A percentile compares a stretch with the other conserved stretches of the same genome.
Evolutionary conservation across 2,113 vertebrate species (phyloP).

Genomic region (Uria aalge): DNA sequence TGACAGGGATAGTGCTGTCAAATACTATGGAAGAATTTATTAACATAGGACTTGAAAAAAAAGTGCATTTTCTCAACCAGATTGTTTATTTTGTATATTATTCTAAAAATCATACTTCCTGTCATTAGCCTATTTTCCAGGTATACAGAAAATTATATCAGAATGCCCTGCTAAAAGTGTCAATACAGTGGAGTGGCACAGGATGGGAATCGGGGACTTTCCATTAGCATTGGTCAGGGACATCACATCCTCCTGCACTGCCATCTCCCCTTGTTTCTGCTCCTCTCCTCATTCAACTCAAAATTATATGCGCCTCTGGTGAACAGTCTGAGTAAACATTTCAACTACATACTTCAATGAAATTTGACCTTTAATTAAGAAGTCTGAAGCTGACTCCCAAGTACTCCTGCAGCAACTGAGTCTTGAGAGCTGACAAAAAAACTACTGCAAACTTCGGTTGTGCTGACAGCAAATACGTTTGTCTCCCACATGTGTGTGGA

Average conservation of each 20-base stretch:
- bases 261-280: neutral
- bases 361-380: neutral
- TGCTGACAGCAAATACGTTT: neutral
- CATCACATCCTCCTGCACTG: neutral
- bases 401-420: neutral
- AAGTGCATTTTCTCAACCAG: no score
- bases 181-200: neutral
- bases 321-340: neutral
- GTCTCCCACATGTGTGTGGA: neutral
- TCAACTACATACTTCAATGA: neutral
- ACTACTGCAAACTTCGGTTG: neutral
- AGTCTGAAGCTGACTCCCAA: neutral
- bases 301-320: neutral
- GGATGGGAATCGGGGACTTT: neutral
- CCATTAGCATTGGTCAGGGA: neutral
- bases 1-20: neutral
- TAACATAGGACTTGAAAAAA: neutral
- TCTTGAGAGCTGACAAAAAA: neutral
- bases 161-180: neutral
- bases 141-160: neutral
- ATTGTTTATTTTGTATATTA: neutral
- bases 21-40: neutral
- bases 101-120: neutral
- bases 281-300: neutral
- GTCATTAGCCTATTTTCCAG: neutral